Evolutionary conservation across 2,113 vertebrate genomes (phyloP), one percentile per base, ranked within the genome.

Genomic region (Callipepla californica): DNA sequence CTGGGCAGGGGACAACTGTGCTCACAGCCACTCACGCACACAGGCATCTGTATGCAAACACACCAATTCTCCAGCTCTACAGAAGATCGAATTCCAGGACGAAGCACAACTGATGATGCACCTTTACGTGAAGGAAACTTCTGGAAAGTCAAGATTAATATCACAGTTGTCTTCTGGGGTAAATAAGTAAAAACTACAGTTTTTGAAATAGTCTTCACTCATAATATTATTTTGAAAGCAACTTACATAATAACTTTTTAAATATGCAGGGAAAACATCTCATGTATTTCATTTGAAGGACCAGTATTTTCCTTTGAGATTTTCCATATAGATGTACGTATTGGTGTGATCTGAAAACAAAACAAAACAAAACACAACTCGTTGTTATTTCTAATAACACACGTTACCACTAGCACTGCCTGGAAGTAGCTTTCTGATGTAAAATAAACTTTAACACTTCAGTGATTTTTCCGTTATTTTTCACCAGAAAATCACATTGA

Each of bases 401-500:
- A 22, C 28, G 14, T 69, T 66, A 73, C 12, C 81, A 48, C 3
- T 19, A 66, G 18, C 67, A 22, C 13, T 80, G 32, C 23, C 47
- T 82, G 38, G n/a, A 89, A 93, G 73, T 8, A 57, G 25, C 4
- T 76, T 94, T 85, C 80, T n/a, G 9, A 80, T 62, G 19, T n/a
- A 51, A 80, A 63, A 23, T 34, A 11, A 13, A 62, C 72, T 83
- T 77, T 85, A 45, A 85, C 8, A 50, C 22, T 72, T 57, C 4
- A 13, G 17, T 67, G 21, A 70, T 63, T 61, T 32, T 85, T 14
- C 51, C 15, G 57, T 42, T 12, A 66, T 47, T 89, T 85, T 72
- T 68, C 16, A 23, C 50, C 58, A 48, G 50, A 83, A 94, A 94
- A 88, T 58, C 12, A 85, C 93, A 70, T 19, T 13, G 30, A 66